Evolutionary conservation across 2,113 vertebrate species (phyloP), one percentile per base, ranked within the genome.

Genomic region (Sclerurus mexicanus): DNA sequence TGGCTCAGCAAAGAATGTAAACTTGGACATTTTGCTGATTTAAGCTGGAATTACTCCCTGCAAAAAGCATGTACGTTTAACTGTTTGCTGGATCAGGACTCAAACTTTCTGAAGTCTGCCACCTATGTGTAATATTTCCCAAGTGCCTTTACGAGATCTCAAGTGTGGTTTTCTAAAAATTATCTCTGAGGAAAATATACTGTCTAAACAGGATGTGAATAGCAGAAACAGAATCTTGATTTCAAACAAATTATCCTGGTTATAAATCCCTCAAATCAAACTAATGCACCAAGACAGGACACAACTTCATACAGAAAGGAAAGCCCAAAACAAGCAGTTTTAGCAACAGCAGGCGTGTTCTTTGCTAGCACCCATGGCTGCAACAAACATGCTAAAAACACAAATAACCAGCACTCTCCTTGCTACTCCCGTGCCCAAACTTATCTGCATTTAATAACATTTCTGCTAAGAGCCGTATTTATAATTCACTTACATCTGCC

Each of bases 101-200:
- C 76, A 86, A 90, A 84, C 79, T 71, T 92, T 81, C 76, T 82
- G 46, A 93, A 95, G 88, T 33, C 96, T 93, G 93, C 93, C 93
- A 93, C 76, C 95, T 95, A 91, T 56, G 68, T 60, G 86, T 2
- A 6, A 11, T 19, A 81, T 56, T 77, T 22, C 80, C 52, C 40
- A 46, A 90, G 30, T 37, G 59, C 78, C 93, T 90, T 77, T 14
- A 63, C 30, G 37, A 83, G 13, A 31, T 77, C 56, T 59, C 27
- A 63, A 56, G 12, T 5, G 11, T 8, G 15, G 35, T 25, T 79
- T 83, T 40, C 56, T 18, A 63, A 80, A 91, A 77, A 10, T 4
- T 2, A 80, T 3, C 37, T 58, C 37, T 9, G 20, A 90, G 30
- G 11, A 89, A 64, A 63, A 91, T 1, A 37, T 0, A 50, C 27